Base-by-base conservation (phyloP, 2,797 vertebrate genomes). In the Melanotaenia maccullochi region DNA sequence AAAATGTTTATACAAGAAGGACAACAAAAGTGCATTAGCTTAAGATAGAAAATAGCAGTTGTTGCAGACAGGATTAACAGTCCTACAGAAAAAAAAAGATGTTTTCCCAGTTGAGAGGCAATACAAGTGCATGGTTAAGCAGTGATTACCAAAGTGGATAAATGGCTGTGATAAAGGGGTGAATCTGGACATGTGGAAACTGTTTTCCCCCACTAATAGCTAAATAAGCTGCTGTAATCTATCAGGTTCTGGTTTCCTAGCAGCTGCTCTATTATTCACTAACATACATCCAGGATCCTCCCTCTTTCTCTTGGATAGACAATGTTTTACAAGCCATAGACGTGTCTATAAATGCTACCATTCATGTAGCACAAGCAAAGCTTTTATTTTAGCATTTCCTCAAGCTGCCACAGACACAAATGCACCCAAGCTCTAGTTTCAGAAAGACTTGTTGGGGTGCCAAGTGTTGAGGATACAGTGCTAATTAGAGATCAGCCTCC, bases 401-500 rank as follows among this genome's bases (percentile, higher is more conserved):
- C 36, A 54, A 66, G 47, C 68, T 49, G 68, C 62, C 35, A 9
- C 59, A 40, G 9, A 59, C 56, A 49, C 66, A 71, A 69, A 51
- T 36, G 52, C 71, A 24, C 56, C 25, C 9, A 16, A 5, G 3
- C 76, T 51, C 56, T 62, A 63, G 51, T 7, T 36, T 77, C 66
- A 80, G 54, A 78, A 65, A 70, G 60, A 75, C 38, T 51, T 78
- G 64, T 84, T 66, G 81, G 55, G 77, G 65, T 79, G 81, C 76
- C 81, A 83, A 77, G 77, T 78, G 82, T 91, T 54, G 81, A 85
- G 89, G 80, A 85, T 84, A 83, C 68, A 61, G 80, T 65, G 60
- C 82, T 88, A 90, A 91, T 90, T 91, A 90, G 85, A 73, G 86
- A 78, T 67, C n/a, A 35, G 66, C 84, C 82, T 90, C 81, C 77